These are phyloP conservation scores for Fissipunctia ypsillon DNA, from an alignment of 2,888 invertebrate genomes.

Conservation along the genomic window DNA sequence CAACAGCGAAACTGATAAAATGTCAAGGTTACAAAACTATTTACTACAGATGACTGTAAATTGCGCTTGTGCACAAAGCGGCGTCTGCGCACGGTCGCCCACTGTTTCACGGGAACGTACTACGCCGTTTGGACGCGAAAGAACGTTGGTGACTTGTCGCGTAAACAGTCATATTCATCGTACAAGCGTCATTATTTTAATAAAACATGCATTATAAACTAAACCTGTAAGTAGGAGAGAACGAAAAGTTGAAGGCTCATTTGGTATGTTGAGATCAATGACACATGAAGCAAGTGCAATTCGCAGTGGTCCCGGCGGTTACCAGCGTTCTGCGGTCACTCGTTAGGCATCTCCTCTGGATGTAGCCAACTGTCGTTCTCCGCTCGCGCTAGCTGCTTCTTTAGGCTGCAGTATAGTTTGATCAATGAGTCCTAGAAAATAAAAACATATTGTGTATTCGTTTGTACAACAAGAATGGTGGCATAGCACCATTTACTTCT, in stretches of 20 bases:
- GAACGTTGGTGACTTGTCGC: not conserved
- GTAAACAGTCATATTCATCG: not conserved
- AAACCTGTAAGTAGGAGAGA: conserved; percentile 64
- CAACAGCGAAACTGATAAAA: conserved; percentile 52
- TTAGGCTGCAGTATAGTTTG: conserved; percentile 92
- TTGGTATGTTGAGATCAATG: conserved; percentile 81
- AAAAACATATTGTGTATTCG: not conserved
- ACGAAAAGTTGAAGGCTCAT: conserved; percentile 73
- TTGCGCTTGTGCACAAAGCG: conserved; percentile 32
- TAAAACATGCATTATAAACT: conserved; percentile 61
- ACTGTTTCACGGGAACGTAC: not conserved
- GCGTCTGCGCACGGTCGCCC: not conserved
- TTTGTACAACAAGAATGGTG: not conserved
- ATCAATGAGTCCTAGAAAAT: conserved; percentile 92
- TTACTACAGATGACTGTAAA: conserved; percentile 47
- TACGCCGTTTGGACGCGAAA: not conserved
- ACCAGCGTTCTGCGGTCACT: conserved; percentile 77
- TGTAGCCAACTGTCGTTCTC: conserved; percentile 90
- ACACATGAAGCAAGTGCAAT: conserved; percentile 45
- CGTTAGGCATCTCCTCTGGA: conserved; percentile 85
- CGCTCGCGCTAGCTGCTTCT: conserved; percentile 91
- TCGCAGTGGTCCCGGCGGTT: conserved; percentile 54
- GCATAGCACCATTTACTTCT: not conserved
- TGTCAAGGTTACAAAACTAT: conserved; percentile 54
- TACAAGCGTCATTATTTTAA: conserved; percentile 47